Base-by-base conservation (phyloP, 2,888 invertebrate species). In the Acronicta aceris region DNA sequence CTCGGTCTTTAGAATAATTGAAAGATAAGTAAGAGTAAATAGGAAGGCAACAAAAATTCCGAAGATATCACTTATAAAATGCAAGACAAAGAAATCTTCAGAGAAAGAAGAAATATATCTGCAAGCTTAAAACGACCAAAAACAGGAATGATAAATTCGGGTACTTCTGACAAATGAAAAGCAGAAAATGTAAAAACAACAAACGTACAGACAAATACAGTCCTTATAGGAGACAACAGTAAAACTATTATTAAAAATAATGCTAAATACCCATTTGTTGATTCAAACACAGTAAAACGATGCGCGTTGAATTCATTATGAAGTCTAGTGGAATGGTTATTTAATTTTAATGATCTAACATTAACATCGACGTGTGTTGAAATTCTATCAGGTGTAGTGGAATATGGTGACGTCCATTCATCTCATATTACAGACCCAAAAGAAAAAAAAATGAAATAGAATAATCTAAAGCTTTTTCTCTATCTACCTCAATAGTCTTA, bases 291-390 rank as follows among this genome's bases (percentile, higher is more conserved):
- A 42, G 53, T 73, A 43, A 67, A 47, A n/a, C 7, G 50, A 54
- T 70, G 70, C 42, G 74, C 47, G 15, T n/a, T 51, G 70, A 70
- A 74, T 70, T 33, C 8, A 33, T 74, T 50, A 60, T 53, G 17
- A 51, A 50, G 38, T 53, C 45, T 33, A 54, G 53, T 33, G 4
- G 41, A 10, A 42, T 17, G 21, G 21, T 40, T 46, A 68, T 30
- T 49, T 67, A 46, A 17, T 52, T 51, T 56, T 51, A 73, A 60
- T 21, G 46, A 43, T 55, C 46, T 53, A 33, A 50, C 40, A 66
- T 46, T 12, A 51, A 40, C 17, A 27, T 7, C 8, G n/a, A 27
- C 54, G 51, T 61, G 42, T 43, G 8, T n/a, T 8, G 16, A 36
- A 45, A 64, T 7, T 21, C 40, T 13, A 67, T 50, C 15, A 15